These are phyloP conservation scores for Motacilla tschutschensis DNA, from an alignment of 2,113 vertebrate species.

Conservation along the genomic window DNA sequence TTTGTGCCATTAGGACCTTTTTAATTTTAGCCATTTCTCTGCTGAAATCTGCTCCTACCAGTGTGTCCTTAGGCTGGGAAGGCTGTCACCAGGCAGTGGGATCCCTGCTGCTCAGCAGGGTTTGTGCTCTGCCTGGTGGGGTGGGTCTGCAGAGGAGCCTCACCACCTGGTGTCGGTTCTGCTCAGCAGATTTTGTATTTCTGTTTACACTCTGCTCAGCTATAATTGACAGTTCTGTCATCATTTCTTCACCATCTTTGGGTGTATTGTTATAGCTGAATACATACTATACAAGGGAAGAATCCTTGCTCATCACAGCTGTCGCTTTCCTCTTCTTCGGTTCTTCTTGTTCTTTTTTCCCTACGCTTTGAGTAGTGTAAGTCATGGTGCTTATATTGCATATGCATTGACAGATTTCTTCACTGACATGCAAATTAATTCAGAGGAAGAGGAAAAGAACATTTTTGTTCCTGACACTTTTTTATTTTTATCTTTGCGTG, in stretches of 20 bases:
- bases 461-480: slow-evolving; percentile 70
- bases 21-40: neutral
- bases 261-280: slow-evolving; percentile 67
- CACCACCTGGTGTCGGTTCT: slow-evolving; percentile 30
- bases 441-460: slow-evolving; percentile 71
- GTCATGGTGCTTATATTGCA: slow-evolving; percentile 68
- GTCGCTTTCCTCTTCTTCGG: slow-evolving; percentile 57
- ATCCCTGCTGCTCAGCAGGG: neutral
- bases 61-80: neutral
- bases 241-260: slow-evolving; percentile 60
- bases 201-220: slow-evolving; percentile 61
- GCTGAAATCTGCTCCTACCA: neutral
- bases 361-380: slow-evolving; percentile 68
- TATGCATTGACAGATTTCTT: slow-evolving; percentile 74
- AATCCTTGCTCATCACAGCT: slow-evolving; percentile 65
- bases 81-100: neutral
- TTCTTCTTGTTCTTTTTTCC: slow-evolving; percentile 67
- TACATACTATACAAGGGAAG: slow-evolving; percentile 31
- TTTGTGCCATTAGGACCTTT: neutral
- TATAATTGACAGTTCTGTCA: slow-evolving; percentile 71
- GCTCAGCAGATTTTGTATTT: slow-evolving; percentile 54
- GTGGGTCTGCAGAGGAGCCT: neutral
- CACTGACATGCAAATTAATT: slow-evolving; percentile 77
- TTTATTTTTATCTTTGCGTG: slow-evolving; percentile 76
- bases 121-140: neutral